A percentile compares a stretch with the other conserved stretches of the same genome.
Evolutionary conservation across 2,113 vertebrate species (phyloP).

Genomic region (Scophthalmus maximus): DNA sequence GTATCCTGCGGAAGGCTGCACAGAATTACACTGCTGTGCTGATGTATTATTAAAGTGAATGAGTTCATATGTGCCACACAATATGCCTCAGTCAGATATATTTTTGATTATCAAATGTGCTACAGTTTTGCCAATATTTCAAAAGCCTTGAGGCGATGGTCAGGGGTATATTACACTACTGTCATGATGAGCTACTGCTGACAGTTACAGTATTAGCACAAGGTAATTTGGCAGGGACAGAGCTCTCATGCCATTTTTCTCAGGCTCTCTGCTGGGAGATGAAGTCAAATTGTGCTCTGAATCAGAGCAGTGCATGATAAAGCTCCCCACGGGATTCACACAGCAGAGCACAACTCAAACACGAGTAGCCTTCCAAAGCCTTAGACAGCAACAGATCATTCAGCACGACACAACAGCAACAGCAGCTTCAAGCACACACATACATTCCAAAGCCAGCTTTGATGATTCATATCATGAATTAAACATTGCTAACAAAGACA

Average conservation of each 20-base stretch:
- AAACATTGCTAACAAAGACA: conserved; percentile 53
- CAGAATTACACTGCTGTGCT: not conserved
- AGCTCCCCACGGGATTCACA: conserved; percentile 51
- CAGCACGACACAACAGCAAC: conserved; percentile 28
- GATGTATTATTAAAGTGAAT: conserved; percentile 1
- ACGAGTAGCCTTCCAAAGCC: conserved; percentile 44
- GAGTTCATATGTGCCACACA: conserved; percentile 8
- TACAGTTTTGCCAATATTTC: not conserved
- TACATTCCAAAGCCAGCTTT: conserved; percentile 39
- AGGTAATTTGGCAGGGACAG: conserved; percentile 31
- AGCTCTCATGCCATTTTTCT: conserved; percentile 27
- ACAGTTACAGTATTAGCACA: conserved; percentile 19
- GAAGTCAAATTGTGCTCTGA: conserved; percentile 50
- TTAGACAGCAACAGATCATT: conserved; percentile 34
- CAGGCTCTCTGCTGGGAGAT: conserved; percentile 36
- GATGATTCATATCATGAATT: conserved; percentile 74
- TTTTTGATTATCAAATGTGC: not conserved
- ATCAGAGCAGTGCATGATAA: conserved; percentile 46
- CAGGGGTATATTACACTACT: not conserved
- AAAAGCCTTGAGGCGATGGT: not conserved
- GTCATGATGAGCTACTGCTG: not conserved
- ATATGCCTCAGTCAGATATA: not conserved
- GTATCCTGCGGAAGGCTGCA: not conserved
- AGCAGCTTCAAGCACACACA: conserved; percentile 37
- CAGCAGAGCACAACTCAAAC: conserved; percentile 45